These are phyloP conservation scores for Archaeoteleia sp. DNA, from an alignment of 2,888 invertebrate species.

Conservation along the genomic window DNA sequence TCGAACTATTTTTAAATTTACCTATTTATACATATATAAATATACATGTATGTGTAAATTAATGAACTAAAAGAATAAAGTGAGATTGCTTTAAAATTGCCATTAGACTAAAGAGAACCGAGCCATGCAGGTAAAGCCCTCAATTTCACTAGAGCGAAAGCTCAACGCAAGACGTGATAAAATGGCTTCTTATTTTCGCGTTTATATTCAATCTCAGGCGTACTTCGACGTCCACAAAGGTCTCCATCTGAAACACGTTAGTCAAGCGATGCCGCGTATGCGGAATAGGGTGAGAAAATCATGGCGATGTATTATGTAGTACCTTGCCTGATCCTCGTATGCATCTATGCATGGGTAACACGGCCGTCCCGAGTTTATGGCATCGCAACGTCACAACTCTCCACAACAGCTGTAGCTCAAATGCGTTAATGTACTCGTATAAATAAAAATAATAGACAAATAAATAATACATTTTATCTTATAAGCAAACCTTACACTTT, in stretches of 20 bases:
- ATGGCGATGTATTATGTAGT: conserved; percentile 72
- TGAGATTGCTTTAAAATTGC: conserved; percentile 27
- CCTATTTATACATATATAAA: neutral
- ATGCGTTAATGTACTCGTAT: conserved; percentile 33
- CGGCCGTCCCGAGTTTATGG: conserved; percentile 42
- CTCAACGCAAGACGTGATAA: conserved; percentile 70
- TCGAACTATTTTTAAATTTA: conserved; percentile 23
- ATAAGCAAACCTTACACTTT: no score
- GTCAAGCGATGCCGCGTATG: conserved; percentile 56
- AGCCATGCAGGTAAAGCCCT: conserved; percentile 65
- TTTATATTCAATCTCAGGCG: conserved; percentile 73
- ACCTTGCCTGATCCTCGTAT: conserved; percentile 65
- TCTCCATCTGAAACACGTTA: conserved; percentile 73
- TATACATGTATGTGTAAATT: conserved; percentile 21
- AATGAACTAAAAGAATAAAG: conserved; percentile 13
- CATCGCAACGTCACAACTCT: conserved; percentile 26
- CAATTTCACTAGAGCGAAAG: conserved; percentile 72
- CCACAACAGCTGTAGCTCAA: conserved; percentile 17
- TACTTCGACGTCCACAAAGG: conserved; percentile 64
- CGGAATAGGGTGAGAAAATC: conserved; percentile 57
- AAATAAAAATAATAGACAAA: no score
- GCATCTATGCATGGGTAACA: conserved; percentile 55
- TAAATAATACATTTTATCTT: conserved; percentile 12
- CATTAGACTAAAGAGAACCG: conserved; percentile 42
- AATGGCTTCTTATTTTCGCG: conserved; percentile 74